A percentile compares a stretch with the other conserved stretches of the same genome.
Conservation (phyloP, 2,888 invertebrate genomes). For the Corbicula japonica region DNA sequence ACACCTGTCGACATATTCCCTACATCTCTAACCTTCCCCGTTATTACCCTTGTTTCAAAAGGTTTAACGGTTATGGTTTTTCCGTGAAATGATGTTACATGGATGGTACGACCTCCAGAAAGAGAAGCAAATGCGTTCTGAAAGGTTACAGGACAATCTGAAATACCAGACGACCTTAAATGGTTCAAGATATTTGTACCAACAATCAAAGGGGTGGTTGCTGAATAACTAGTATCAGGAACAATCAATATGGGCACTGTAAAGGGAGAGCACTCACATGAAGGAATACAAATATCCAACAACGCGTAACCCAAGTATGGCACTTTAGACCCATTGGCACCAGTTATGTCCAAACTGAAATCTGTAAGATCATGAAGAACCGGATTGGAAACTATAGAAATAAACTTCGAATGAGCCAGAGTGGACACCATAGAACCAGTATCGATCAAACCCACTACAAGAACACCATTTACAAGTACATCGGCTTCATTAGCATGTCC, state of each 20-base stretch:
- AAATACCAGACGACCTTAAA: background rate
- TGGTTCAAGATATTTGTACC: background rate
- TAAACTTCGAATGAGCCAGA: background rate
- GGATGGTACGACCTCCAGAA: background rate
- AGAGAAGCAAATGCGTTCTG: background rate
- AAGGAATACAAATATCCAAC: constrained; percentile 6
- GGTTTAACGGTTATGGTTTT: background rate
- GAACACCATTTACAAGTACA: background rate
- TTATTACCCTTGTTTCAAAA: background rate
- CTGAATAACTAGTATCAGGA: background rate
- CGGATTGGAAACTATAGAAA: background rate
- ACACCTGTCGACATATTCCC: background rate
- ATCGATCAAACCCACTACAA: background rate
- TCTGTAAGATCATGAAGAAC: background rate
- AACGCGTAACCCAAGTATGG: background rate
- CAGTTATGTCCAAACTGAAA: no score
- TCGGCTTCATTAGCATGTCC: constrained; percentile 6
- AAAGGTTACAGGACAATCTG: background rate
- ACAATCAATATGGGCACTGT: background rate
- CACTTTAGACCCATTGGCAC: no score
- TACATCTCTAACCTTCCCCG: background rate
- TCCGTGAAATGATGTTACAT: background rate
- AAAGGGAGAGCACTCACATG: no score
- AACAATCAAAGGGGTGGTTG: background rate
- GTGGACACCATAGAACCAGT: constrained; percentile 9